Base-by-base conservation (phyloP, 2,797 vertebrate genomes). In the Peromyscus eremicus region DNA sequence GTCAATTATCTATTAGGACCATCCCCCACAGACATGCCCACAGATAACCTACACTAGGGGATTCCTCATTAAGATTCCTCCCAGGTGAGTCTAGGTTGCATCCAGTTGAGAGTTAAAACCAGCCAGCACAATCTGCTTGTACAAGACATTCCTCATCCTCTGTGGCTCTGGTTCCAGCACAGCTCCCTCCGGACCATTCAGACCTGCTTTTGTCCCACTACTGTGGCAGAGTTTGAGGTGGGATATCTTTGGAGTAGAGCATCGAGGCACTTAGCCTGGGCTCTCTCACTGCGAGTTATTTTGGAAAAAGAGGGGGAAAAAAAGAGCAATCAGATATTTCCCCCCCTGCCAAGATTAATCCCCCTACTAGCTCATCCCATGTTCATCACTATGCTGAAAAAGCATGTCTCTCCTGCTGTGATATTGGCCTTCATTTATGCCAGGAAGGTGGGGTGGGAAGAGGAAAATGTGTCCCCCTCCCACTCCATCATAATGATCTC, bases 401-500 rank as follows among this genome's bases (percentile, higher is more conserved):
- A 91, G 46, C 25, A 40, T 88, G 29, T 88, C 34, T 62, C 23
- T 60, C 76, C 70, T 49, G 55, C 91, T 90, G 82, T 37, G 87
- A 68, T 7, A 71, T 79, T 81, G 68, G 73, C 46, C 92, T 92
- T 71, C 49, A 70, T 90, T 85, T 40, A 73, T 62, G n/a, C 40
- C 66, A 68, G 81, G 43, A 75, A 97, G 16, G 13, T 16, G 3
- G 21, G 37, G 43, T 6, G 3, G 57, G 46, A 57, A 19, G 75
- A 88, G 66, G 91, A 89, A 95, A 94, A 55, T 13, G 77, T 32
- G 57, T 62, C 52, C 13, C 52, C 25, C 76, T 60, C 88, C 62
- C 1, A 23, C 27, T 57, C 62, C 80, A 25, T 52, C 84, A 25
- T 79, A 88, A 89, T 82, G 77, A 91, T 73, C 70, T 37, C 89